phyloP scores from a whole-genome alignment of 2,888 invertebrate genomes.

The Parochlus steinenii region DNA sequence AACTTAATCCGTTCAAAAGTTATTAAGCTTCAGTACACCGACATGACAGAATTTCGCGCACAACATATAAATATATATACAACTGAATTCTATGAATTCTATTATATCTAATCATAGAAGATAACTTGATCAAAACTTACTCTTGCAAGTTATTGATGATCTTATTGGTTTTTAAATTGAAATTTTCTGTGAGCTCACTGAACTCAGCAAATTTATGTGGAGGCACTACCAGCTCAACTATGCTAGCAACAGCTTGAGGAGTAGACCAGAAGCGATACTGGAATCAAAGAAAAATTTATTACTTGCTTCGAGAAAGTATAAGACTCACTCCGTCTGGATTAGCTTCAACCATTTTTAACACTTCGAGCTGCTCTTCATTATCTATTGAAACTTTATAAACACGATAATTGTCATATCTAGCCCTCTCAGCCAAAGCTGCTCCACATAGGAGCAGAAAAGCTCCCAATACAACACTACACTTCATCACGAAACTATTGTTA shows the following conservation, averaged over 20 bases:
- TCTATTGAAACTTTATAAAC: conserved; percentile 7
- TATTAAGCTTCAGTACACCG: no score
- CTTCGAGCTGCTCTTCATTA: conserved; percentile 4
- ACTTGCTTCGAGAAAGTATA: no score
- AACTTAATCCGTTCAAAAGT: no score
- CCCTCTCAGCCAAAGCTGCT: conserved; percentile 11
- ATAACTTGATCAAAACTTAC: not conserved
- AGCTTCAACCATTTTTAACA: conserved; percentile 8
- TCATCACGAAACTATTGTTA: no score
- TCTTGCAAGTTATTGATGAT: conserved; percentile 11
- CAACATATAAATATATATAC: no score
- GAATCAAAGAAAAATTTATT: no score
- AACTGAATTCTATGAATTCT: no score
- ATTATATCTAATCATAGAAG: no score
- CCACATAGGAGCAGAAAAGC: not conserved
- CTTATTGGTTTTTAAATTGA: conserved; percentile 2
- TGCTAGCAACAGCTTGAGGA: no score
- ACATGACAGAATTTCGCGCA: no score
- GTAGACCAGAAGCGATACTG: no score
- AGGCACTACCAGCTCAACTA: conserved; percentile 6
- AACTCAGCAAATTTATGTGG: conserved; percentile 10
- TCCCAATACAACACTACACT: no score
- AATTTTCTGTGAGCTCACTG: conserved; percentile 9
- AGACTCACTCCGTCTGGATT: conserved; percentile 8
- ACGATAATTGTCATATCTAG: conserved; percentile 14